These are phyloP conservation scores for Cerastis leucographa DNA, from an alignment of 2,888 invertebrate species.

Conservation along the genomic window DNA sequence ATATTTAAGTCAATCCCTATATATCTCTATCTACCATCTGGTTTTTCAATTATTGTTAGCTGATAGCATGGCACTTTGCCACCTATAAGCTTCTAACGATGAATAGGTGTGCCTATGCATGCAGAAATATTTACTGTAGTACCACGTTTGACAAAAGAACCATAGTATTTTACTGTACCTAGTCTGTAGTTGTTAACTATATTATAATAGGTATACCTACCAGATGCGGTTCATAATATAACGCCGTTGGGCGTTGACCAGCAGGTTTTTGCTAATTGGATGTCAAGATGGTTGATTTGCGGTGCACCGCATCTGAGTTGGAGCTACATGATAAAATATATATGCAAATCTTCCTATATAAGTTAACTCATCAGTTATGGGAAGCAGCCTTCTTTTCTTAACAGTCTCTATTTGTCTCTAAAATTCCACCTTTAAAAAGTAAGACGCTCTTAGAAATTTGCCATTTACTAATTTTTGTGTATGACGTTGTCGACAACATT, in stretches of 20 bases:
- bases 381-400: neutral
- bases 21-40: neutral
- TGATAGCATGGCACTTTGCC: neutral
- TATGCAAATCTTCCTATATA: neutral
- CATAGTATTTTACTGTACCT: neutral
- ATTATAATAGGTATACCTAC: neutral
- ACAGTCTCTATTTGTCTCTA: neutral
- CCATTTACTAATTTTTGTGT: neutral
- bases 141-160: neutral
- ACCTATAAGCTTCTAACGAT: neutral
- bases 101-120: neutral
- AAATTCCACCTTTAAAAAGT: neutral
- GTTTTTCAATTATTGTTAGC: neutral
- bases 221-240: neutral
- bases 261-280: neutral
- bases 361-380: no score
- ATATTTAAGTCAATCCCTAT: neutral
- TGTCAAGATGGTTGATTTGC: slow-evolving; percentile 6
- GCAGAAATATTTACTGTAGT: neutral
- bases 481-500: neutral
- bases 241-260: neutral
- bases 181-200: neutral
- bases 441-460: neutral
- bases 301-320: neutral
- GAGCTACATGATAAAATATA: neutral